A percentile compares a stretch with the other conserved stretches of the same genome.
These are phyloP conservation scores for Phthorimaea operculella DNA, from an alignment of 1,140 invertebrate genomes.

Conservation along the genomic window DNA sequence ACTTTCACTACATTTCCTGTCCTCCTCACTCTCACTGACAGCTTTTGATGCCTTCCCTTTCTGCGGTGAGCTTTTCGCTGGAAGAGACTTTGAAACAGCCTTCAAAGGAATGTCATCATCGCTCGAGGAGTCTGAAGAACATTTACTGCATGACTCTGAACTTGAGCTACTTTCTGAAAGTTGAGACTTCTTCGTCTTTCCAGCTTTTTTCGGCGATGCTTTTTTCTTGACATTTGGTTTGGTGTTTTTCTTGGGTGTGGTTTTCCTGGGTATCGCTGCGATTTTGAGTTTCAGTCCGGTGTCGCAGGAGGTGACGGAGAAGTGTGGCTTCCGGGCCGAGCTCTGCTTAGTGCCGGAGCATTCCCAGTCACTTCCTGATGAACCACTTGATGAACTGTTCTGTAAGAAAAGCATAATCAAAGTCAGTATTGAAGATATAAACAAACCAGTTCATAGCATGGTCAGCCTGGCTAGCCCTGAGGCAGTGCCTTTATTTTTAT, in stretches of 20 bases:
- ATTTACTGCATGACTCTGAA: slow-evolving; percentile 58
- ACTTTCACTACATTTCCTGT: slow-evolving; percentile 26
- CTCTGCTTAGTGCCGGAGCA: slow-evolving; percentile 43
- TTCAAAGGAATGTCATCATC: slow-evolving; percentile 58
- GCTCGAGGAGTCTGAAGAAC: slow-evolving; percentile 56
- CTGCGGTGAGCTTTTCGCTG: slow-evolving; percentile 40
- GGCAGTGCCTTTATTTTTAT: no score
- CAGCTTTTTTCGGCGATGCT: slow-evolving; percentile 28
- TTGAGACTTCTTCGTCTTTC: slow-evolving; percentile 26
- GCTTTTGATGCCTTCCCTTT: slow-evolving; percentile 28
- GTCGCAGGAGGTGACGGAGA: slow-evolving; percentile 59
- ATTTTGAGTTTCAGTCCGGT: slow-evolving; percentile 60
- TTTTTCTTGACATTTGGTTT: slow-evolving; percentile 50
- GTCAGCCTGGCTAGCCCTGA: no score
- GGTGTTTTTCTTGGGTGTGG: slow-evolving; percentile 30
- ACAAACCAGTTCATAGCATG: no score
- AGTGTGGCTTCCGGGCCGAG: slow-evolving; percentile 44
- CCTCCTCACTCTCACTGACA: slow-evolving; percentile 52
- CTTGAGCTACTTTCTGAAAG: slow-evolving; percentile 50
- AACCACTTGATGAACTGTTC: slow-evolving; percentile 47
- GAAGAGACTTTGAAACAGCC: slow-evolving; percentile 47
- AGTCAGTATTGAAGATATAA: no score
- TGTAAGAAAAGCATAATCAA: slow-evolving; percentile 27
- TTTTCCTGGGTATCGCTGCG: slow-evolving; percentile 41
- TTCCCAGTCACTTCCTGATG: slow-evolving; percentile 55